Base-by-base conservation (phyloP, 2,113 vertebrate genomes). In the Alaudala cheleensis region DNA sequence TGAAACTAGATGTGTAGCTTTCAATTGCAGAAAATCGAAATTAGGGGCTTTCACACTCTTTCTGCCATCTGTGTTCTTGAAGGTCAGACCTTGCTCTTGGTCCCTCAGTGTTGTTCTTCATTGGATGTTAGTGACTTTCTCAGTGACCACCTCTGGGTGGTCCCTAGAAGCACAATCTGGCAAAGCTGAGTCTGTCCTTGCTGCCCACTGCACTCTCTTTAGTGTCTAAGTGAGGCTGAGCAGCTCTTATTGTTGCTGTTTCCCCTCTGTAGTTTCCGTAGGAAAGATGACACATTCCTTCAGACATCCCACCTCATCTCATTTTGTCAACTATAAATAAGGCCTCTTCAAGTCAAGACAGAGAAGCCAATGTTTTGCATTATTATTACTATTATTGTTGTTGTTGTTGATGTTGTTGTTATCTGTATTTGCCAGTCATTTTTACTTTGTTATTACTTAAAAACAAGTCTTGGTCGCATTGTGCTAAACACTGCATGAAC, bases 1-100 rank as follows among this genome's bases (percentile, higher is more conserved):
- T 57, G 17, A 31, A 90, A 47, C 16, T 14, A 88, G 33, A 60
- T 3, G 1, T 87, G 18, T 9, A 47, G 11, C 21, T 70, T 62
- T 81, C 47, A 70, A 4, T 39, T 9, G 34, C 5, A 78, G 29
- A 77, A 73, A 81, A 73, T 15, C 2, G 2, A 85, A 76, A 60
- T 42, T 42, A 64, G 8, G 11, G 29, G 26, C 47, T 81, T 73
- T 12, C 29, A 58, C 13, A 28, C 9, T 21, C 23, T 15, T 64
- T 72, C 33, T 54, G 13, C 16, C 44, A 51, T 26, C 18, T 54
- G 7, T 67, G 7, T 21, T 78, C 39, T 45, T 76, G 28, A 80
- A 67, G 33, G 47, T 44, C 2, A 1, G 8, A 33, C 31, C 24
- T 88, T 26, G 10, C n/a, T 64, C 54, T 84, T 0, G 0, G 22